Evolutionary conservation across 1,140 invertebrate species (phyloP).

Genomic region (Microplitis mediator): DNA sequence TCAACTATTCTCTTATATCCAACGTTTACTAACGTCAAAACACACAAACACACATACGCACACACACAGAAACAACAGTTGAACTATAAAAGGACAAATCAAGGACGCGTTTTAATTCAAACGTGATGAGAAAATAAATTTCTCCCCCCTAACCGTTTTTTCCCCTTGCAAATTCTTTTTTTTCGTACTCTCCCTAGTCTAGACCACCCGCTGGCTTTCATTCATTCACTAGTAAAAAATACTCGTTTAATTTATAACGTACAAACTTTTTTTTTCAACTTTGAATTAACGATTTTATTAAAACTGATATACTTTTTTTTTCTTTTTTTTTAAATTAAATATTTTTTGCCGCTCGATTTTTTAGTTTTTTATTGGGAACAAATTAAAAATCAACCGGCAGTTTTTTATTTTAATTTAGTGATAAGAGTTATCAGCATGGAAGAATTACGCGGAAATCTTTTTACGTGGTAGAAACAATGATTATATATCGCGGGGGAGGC

Average conservation of each 20-base stretch:
- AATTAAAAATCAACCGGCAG: background rate
- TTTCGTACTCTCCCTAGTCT: slow-evolving; percentile 7
- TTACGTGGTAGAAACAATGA: background rate
- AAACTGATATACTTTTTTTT: too few relatives aligned
- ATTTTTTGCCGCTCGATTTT: too few relatives aligned
- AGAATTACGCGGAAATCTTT: too few relatives aligned
- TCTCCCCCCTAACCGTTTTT: background rate
- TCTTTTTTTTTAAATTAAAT: too few relatives aligned
- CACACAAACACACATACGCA: background rate
- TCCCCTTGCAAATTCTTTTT: background rate
- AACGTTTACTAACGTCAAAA: slow-evolving; percentile 16
- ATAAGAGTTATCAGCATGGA: background rate
- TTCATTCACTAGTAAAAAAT: slow-evolving; percentile 7
- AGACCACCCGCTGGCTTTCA: slow-evolving; percentile 9
- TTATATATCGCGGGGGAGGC: background rate
- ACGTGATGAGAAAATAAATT: slow-evolving; percentile 12
- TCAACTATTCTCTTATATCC: background rate
- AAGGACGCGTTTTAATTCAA: slow-evolving; percentile 26
- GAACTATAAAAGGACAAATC: slow-evolving; percentile 22
- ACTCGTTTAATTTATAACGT: too few relatives aligned
- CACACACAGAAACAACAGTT: background rate
- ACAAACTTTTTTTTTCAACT: too few relatives aligned
- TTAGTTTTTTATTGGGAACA: background rate
- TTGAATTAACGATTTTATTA: too few relatives aligned
- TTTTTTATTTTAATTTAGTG: background rate